Evolutionary conservation across 1,140 invertebrate genomes (phyloP).

Genomic region (Arctopsyche grandis): DNA sequence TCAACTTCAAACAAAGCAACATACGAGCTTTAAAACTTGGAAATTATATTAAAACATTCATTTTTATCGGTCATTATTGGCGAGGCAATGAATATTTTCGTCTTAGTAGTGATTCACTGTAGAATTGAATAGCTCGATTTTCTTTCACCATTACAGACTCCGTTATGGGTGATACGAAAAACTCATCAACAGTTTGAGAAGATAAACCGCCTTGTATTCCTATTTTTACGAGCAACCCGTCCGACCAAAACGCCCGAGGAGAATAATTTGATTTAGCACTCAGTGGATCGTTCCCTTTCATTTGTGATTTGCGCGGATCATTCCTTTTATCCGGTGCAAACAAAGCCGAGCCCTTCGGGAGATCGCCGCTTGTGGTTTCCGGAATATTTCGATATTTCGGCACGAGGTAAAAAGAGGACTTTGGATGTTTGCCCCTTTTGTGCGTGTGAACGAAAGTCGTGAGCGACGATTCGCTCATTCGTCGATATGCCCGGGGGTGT

Average conservation of each 20-base stretch:
- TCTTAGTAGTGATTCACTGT: too few species aligned
- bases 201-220: neutral
- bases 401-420: neutral
- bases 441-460: neutral
- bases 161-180: neutral
- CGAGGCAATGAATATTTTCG: too few species aligned
- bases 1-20: too few species aligned
- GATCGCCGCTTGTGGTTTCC: neutral
- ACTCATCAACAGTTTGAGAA: slow-evolving; percentile 4
- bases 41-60: too few species aligned
- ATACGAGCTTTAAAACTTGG: too few species aligned
- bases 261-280: slow-evolving; percentile 24
- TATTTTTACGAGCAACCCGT: slow-evolving; percentile 1
- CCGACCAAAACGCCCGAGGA: neutral
- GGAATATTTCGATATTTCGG: slow-evolving; percentile 15
- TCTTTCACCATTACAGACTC: too few species aligned
- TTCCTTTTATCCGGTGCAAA: slow-evolving; percentile 8
- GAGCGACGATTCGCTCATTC: neutral
- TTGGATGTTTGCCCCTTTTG: too few species aligned
- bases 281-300: slow-evolving; percentile 3
- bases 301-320: slow-evolving; percentile 1
- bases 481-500: slow-evolving; percentile 2
- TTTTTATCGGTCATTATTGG: too few species aligned
- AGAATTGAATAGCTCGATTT: too few species aligned
- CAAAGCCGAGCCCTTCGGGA: slow-evolving; percentile 1